A percentile compares a stretch with the other conserved stretches of the same genome.
These are phyloP conservation scores for Lithophane semibrunnea DNA, from an alignment of 2,888 invertebrate species.

Conservation along the genomic window DNA sequence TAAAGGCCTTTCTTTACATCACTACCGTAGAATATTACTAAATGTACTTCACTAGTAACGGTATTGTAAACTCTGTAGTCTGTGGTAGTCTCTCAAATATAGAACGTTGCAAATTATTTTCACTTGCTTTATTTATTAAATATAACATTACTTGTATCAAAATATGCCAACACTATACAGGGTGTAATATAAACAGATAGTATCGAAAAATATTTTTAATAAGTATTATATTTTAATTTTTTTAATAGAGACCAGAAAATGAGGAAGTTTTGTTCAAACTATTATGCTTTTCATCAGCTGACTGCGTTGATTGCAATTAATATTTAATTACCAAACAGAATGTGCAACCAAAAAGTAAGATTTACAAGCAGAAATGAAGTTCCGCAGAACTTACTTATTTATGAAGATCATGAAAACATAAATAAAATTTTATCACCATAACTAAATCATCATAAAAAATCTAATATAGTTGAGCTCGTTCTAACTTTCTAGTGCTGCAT, in stretches of 20 bases:
- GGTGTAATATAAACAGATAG: neutral
- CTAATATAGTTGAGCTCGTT: slow-evolving; percentile 28
- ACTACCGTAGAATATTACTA: too few species aligned
- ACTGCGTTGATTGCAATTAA: neutral
- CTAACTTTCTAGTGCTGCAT: slow-evolving; percentile 40
- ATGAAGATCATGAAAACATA: neutral
- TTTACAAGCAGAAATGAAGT: neutral
- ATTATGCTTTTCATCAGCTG: neutral
- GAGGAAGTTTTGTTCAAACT: neutral
- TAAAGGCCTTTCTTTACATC: too few species aligned
- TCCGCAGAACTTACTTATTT: neutral
- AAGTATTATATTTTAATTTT: neutral
- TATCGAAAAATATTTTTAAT: neutral
- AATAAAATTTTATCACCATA: neutral
- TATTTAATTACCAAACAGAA: too few species aligned
- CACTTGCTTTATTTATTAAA: too few species aligned
- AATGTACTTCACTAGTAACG: too few species aligned
- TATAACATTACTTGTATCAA: too few species aligned
- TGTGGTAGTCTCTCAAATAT: too few species aligned
- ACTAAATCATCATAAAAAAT: slow-evolving; percentile 13
- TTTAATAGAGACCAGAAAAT: neutral
- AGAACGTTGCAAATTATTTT: too few species aligned
- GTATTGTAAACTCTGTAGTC: too few species aligned
- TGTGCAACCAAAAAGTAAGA: neutral
- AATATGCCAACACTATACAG: neutral